These are phyloP conservation scores for Tanytarsus gracilentus DNA, from an alignment of 2,888 invertebrate species.

Conservation along the genomic window DNA sequence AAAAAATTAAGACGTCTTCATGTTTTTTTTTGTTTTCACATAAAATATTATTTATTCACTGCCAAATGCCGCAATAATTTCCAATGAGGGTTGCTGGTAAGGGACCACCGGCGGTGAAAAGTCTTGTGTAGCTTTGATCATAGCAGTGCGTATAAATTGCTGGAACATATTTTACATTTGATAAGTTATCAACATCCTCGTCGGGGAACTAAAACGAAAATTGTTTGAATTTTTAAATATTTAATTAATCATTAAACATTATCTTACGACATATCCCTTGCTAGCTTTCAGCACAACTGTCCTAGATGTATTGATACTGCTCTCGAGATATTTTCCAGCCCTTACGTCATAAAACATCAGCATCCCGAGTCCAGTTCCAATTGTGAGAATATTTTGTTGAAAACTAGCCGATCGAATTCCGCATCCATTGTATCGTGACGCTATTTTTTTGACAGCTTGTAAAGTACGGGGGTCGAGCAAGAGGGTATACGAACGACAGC, in stretches of 20 bases:
- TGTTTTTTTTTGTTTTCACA: not conserved
- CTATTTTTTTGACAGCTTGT: constrained; percentile 69
- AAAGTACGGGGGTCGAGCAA: constrained; percentile 81
- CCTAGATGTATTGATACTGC: constrained; percentile 78
- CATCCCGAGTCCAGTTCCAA: constrained; percentile 86
- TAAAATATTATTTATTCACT: constrained; percentile 46
- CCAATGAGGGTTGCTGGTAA: constrained; percentile 54
- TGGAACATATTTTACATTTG: constrained; percentile 78
- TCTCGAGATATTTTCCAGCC: constrained; percentile 84
- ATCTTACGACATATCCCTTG: constrained; percentile 76
- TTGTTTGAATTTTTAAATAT: not conserved
- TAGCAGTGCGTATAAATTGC: constrained; percentile 97
- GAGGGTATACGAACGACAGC: constrained; percentile 86
- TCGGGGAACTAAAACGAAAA: constrained; percentile 62
- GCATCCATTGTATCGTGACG: constrained; percentile 81
- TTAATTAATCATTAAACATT: constrained; percentile 14
- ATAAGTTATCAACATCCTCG: constrained; percentile 73
- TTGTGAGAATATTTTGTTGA: constrained; percentile 79
- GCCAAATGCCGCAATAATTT: constrained; percentile 92
- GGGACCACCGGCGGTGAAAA: constrained; percentile 70
- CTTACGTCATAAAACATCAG: constrained; percentile 89
- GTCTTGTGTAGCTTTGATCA: constrained; percentile 79
- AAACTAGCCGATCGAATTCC: constrained; percentile 89
- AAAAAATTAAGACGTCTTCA: no score
- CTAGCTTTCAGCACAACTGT: constrained; percentile 81